Base-by-base conservation (phyloP, 64 coral and sea anemone genomes). In the Stylophora pistillata region DNA sequence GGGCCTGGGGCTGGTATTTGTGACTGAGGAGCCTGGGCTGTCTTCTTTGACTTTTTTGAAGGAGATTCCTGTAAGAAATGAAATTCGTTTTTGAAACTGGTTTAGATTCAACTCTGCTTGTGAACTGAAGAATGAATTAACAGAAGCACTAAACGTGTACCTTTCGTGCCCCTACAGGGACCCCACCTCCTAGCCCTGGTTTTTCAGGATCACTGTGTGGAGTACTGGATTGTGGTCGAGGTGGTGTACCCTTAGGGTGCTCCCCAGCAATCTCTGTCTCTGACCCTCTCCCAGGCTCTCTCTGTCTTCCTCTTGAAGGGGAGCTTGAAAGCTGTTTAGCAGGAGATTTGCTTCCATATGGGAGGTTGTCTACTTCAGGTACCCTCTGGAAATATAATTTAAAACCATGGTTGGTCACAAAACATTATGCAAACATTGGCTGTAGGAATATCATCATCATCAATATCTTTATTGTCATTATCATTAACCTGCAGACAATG, bases 1-100 rank as follows among this genome's bases (percentile, higher is more conserved):
- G 94, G 85, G 7, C 30, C 62, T 72, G 74, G 58, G 13, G 37
- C 84, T 71, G 61, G 13, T 26, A 58, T 30, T 54, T 85, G 86
- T 28, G 56, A 73, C 32, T 89, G 77, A 74, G 78, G 33, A 59
- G 58, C 63, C 25, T 85, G 59, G 72, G 37, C 30, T 94, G 79
- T 70, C 34, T 27, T 58, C 72, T 89, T 78, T 30, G 79, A 53
- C 33, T 59, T 56, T 30, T 89, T 95, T 37, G 52, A 68, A 52
- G 58, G 55, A 61, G n/a, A 63, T 16, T 89, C 28, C n/a, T 63
- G 63, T n/a, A 72, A 74, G 20, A 47, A 26, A 28, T 65, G 11
- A 84, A 16, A 23, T 25, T 53, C 9, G 15, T 23, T 76, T 10
- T 18, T 17, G 16, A 16, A 1, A 71, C 1, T 71, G 4, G 69